Percentiles rank a stretch among this genome's conserved stretches.
These are phyloP conservation scores for Venusia cambrica DNA, from an alignment of 2,888 invertebrate genomes.

Conservation along the genomic window DNA sequence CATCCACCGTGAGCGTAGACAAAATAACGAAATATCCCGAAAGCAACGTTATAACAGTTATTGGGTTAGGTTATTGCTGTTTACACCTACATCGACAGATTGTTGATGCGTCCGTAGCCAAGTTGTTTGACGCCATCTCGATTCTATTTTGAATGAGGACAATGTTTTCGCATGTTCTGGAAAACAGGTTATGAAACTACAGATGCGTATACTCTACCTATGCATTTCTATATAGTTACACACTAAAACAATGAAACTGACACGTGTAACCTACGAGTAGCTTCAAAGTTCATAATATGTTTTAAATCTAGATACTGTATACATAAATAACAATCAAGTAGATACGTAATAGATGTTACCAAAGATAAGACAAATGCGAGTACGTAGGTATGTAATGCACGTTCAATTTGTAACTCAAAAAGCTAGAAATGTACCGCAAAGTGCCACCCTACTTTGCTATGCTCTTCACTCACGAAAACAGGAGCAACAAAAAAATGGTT, in stretches of 20 bases:
- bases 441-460: slow-evolving; percentile 35
- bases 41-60: slow-evolving; percentile 75
- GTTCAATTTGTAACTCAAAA: neutral
- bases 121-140: slow-evolving; percentile 52
- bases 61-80: slow-evolving; percentile 79
- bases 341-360: too few species aligned
- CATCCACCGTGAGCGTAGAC: slow-evolving; percentile 78
- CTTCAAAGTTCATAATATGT: too few species aligned
- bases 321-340: too few species aligned
- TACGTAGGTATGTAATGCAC: too few species aligned
- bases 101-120: slow-evolving; percentile 74
- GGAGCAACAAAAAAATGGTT: slow-evolving; percentile 49
- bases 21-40: slow-evolving; percentile 79
- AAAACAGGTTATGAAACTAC: slow-evolving; percentile 22
- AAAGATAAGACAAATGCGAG: too few species aligned
- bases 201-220: slow-evolving; percentile 3
- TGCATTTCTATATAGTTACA: slow-evolving; percentile 9
- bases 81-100: slow-evolving; percentile 62
- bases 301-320: too few species aligned
- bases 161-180: slow-evolving; percentile 23
- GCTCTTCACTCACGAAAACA: slow-evolving; percentile 47
- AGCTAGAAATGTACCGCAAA: neutral
- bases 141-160: slow-evolving; percentile 49
- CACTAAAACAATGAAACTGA: slow-evolving; percentile 8
- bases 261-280: too few species aligned